Conservation (phyloP, 2,888 invertebrate species). For the Apamea monoglypha region DNA sequence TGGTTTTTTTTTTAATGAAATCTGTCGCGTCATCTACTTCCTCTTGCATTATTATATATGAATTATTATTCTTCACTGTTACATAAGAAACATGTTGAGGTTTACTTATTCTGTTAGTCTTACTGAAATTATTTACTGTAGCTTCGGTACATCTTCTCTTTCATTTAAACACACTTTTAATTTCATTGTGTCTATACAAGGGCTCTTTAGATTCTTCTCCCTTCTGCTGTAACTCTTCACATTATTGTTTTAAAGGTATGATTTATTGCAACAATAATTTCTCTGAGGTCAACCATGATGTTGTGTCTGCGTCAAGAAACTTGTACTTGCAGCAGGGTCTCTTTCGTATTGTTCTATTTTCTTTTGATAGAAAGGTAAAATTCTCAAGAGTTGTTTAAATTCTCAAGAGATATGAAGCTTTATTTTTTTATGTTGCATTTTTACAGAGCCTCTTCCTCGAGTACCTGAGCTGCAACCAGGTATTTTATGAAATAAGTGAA, state of each 20-base stretch:
- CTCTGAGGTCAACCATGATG: neutral
- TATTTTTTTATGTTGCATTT: constrained; percentile 19
- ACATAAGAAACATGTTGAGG: neutral
- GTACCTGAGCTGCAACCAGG: neutral
- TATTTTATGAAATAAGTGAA: constrained; percentile 10
- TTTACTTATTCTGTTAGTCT: neutral
- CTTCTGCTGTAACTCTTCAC: neutral
- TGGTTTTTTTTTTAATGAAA: too few relatives aligned
- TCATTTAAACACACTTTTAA: neutral
- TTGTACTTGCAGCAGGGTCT: neutral
- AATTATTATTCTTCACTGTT: neutral
- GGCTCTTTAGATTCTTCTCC: neutral
- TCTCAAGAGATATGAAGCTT: neutral
- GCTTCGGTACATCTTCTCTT: neutral
- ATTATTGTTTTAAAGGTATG: neutral
- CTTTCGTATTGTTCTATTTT: neutral
- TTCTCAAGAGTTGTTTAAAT: neutral
- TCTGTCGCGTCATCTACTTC: neutral
- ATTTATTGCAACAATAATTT: neutral
- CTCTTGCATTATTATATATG: neutral
- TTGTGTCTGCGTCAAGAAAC: neutral
- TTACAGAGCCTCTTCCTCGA: constrained; percentile 20
- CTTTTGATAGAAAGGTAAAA: neutral
- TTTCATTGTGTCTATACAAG: neutral
- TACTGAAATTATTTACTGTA: neutral